Evolutionary conservation across 2,113 vertebrate genomes (phyloP).

Genomic region (Xenotilapia longispinis): DNA sequence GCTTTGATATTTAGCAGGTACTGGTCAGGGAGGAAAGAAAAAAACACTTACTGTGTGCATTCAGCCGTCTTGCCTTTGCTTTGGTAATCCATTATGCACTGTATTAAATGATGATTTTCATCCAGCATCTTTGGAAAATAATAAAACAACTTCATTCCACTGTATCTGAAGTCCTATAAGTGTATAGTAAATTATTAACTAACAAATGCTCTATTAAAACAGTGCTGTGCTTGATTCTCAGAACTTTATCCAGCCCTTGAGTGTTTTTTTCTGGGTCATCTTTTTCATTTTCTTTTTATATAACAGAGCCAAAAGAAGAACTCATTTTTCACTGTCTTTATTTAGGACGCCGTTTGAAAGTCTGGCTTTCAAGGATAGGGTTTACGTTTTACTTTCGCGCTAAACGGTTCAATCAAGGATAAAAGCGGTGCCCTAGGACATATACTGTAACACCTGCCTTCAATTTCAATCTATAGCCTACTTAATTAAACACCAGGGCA

Average conservation of each 20-base stretch:
- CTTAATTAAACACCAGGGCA: neutral
- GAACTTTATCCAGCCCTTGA: neutral
- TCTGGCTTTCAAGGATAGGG: neutral
- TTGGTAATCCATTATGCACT: slow-evolving; percentile 97
- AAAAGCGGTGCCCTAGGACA: neutral
- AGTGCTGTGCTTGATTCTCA: slow-evolving; percentile 1
- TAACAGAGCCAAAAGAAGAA: neutral
- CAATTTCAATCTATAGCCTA: neutral
- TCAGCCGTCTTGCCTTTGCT: slow-evolving; percentile 95
- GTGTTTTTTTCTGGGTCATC: slow-evolving; percentile 33
- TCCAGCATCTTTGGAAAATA: slow-evolving; percentile 85
- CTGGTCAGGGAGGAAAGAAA: neutral
- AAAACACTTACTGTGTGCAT: slow-evolving; percentile 87
- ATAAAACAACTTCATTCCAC: neutral
- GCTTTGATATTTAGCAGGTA: neutral
- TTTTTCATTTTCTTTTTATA: neutral
- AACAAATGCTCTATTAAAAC: neutral
- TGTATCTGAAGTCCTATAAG: neutral
- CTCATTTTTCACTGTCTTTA: neutral
- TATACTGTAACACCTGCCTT: neutral
- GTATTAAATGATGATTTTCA: slow-evolving; percentile 96
- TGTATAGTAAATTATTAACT: neutral
- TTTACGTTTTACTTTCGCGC: neutral
- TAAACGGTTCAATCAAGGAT: neutral
- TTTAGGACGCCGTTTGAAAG: neutral